These are phyloP conservation scores for Drosophila vallismaia DNA, from an alignment of 2,888 invertebrate species.

Conservation along the genomic window DNA sequence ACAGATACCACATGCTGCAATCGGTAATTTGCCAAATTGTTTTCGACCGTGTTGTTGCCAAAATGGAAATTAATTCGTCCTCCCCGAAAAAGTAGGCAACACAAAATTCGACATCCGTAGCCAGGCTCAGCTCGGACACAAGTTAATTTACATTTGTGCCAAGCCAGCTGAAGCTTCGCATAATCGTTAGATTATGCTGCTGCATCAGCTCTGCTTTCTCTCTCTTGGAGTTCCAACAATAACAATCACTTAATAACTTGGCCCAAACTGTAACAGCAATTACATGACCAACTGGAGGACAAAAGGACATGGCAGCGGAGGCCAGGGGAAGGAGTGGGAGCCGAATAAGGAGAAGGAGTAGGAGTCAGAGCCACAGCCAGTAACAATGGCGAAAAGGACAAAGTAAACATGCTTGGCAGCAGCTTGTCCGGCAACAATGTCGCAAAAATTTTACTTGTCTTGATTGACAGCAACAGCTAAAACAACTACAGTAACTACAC, in stretches of 20 bases:
- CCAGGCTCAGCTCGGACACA: slow-evolving; percentile 2
- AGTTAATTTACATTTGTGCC: slow-evolving; percentile 44
- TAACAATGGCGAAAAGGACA: slow-evolving; percentile 32
- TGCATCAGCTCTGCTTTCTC: slow-evolving; percentile 26
- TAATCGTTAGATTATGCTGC: slow-evolving; percentile 73
- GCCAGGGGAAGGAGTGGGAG: not conserved
- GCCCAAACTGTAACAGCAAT: slow-evolving; percentile 66
- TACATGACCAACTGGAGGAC: slow-evolving; percentile 44
- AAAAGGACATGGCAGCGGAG: not conserved
- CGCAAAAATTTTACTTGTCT: slow-evolving; percentile 66
- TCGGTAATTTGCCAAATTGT: slow-evolving; percentile 43
- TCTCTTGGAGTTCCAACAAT: slow-evolving; percentile 26
- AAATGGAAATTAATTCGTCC: slow-evolving; percentile 62
- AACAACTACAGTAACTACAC: slow-evolving; percentile 41
- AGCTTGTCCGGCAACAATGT: slow-evolving; percentile 64
- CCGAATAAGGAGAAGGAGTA: not conserved
- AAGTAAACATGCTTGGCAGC: slow-evolving; percentile 48
- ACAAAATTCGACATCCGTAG: slow-evolving; percentile 11
- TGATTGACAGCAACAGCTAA: slow-evolving; percentile 66
- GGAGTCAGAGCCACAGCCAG: slow-evolving; percentile 4
- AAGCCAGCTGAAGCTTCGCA: slow-evolving; percentile 52
- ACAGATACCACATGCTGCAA: slow-evolving; percentile 29
- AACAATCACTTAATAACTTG: slow-evolving; percentile 72
- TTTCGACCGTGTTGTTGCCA: slow-evolving; percentile 4
- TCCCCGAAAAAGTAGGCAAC: slow-evolving; percentile 44